These are phyloP conservation scores for Prostheceraeus crozeri DNA, from an alignment of 2,888 invertebrate genomes.

Conservation along the genomic window DNA sequence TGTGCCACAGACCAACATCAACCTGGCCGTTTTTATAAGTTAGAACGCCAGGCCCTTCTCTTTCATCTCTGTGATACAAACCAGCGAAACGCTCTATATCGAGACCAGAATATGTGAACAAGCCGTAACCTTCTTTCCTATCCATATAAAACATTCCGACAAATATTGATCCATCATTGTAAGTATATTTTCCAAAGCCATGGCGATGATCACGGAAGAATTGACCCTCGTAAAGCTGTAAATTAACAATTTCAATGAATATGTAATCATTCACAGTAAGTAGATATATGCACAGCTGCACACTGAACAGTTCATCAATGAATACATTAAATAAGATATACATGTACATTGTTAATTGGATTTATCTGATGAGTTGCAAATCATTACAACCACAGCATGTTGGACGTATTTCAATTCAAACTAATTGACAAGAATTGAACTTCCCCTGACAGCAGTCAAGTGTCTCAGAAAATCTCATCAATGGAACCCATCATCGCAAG, in stretches of 20 bases:
- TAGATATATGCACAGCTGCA: no score
- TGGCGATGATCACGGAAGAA: conserved; percentile 54
- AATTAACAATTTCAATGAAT: background rate
- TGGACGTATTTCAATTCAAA: no score
- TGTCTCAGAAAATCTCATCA: no score
- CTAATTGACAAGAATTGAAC: no score
- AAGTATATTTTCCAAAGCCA: conserved; percentile 51
- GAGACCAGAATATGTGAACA: conserved; percentile 44
- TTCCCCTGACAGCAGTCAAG: no score
- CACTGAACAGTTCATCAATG: no score
- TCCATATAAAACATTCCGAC: conserved; percentile 54
- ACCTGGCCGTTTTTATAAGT: conserved; percentile 50
- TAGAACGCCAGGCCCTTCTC: conserved; percentile 54
- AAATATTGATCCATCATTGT: conserved; percentile 51
- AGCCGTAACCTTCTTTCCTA: conserved; percentile 54
- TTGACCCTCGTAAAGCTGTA: conserved; percentile 49
- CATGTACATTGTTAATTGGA: no score
- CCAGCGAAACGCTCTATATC: conserved; percentile 45
- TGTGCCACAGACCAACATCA: conserved; percentile 55
- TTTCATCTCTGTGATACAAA: conserved; percentile 51
- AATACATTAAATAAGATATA: no score
- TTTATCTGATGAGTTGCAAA: no score
- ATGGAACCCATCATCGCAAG: no score
- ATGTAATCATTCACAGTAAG: no score
- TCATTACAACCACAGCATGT: no score